Conservation (phyloP, 2,113 vertebrate species). For the Anser cygnoides region DNA sequence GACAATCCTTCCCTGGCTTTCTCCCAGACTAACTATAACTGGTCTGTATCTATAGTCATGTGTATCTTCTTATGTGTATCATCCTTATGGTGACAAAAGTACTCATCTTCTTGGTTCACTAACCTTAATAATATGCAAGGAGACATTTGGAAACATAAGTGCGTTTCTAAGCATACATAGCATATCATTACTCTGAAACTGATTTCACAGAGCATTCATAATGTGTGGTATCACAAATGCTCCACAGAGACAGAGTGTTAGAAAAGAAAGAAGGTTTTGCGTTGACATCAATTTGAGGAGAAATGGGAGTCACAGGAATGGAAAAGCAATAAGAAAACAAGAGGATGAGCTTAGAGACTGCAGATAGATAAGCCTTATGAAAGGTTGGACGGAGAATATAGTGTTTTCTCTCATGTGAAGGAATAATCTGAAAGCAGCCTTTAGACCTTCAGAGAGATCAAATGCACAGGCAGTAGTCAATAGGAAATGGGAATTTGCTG, state of each 20-base stretch:
- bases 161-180: neutral
- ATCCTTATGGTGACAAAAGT: neutral
- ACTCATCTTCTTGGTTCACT: conserved; percentile 2
- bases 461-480: neutral
- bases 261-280: neutral
- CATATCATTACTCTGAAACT: neutral
- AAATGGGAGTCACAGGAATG: neutral
- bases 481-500: neutral
- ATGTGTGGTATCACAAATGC: neutral
- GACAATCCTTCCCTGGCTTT: neutral
- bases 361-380: neutral
- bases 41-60: neutral
- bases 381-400: neutral
- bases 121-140: neutral
- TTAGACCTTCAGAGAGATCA: neutral
- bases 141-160: neutral
- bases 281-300: neutral
- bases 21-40: neutral
- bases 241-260: neutral
- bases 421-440: neutral
- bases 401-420: neutral
- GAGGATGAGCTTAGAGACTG: neutral
- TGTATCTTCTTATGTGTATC: neutral
- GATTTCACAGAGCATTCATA: conserved; percentile 13
- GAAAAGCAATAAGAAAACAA: conserved; percentile 8